These are phyloP conservation scores for Pteria penguin DNA, from an alignment of 2,888 invertebrate genomes.

Conservation along the genomic window DNA sequence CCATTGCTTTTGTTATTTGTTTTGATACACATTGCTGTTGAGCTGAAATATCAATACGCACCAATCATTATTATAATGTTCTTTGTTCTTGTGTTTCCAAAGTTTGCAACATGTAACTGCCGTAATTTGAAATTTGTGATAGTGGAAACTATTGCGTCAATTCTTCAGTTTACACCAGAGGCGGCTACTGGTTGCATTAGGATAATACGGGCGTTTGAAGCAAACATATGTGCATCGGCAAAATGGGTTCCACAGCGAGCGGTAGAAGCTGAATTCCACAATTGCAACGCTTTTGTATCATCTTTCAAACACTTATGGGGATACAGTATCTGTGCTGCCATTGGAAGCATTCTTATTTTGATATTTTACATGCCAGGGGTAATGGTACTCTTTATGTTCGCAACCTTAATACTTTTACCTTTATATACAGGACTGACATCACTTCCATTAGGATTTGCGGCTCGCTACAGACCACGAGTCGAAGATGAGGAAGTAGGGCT, in stretches of 20 bases:
- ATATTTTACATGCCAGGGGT: not conserved
- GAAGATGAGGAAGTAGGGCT: not conserved
- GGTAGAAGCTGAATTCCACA: constrained; percentile 29
- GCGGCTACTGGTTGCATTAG: constrained; percentile 51
- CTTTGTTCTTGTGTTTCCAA: constrained; percentile 50
- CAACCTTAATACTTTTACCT: constrained; percentile 21
- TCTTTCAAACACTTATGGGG: constrained; percentile 34
- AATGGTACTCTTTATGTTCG: constrained; percentile 16
- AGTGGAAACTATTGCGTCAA: constrained; percentile 51
- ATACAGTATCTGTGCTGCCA: constrained; percentile 17
- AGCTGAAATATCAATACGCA: constrained; percentile 35
- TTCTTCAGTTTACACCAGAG: constrained; percentile 59
- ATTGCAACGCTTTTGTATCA: constrained; percentile 27
- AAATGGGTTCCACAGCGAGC: constrained; percentile 32
- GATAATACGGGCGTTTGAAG: constrained; percentile 43
- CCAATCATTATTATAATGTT: constrained; percentile 46
- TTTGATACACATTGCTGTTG: constrained; percentile 39
- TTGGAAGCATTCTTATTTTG: constrained; percentile 1
- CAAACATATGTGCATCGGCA: constrained; percentile 31
- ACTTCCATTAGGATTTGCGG: constrained; percentile 16
- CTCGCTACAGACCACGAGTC: constrained; percentile 15
- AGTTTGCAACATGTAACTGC: constrained; percentile 44
- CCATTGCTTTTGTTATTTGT: constrained; percentile 47
- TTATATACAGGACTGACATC: constrained; percentile 36
- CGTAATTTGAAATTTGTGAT: constrained; percentile 39